phyloP scores from a whole-genome alignment of 1,140 invertebrate genomes.

The Epicauta chinensis region DNA sequence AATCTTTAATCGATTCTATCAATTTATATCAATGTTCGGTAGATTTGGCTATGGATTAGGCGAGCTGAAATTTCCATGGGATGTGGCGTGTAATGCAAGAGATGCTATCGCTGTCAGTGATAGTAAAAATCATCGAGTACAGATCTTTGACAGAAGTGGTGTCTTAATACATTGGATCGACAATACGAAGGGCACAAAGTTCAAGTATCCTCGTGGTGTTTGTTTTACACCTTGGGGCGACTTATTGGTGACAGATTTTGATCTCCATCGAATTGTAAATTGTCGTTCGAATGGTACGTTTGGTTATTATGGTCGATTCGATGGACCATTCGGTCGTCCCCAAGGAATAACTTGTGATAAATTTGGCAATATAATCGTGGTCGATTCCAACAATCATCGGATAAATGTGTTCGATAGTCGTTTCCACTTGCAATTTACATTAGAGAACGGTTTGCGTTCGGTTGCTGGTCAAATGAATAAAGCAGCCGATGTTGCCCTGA shows the following conservation, averaged over 20 bases:
- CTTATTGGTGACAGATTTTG: slow-evolving; percentile 88
- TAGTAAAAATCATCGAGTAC: slow-evolving; percentile 88
- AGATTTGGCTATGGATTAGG: slow-evolving; percentile 77
- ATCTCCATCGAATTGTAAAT: slow-evolving; percentile 82
- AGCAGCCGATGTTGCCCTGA: slow-evolving; percentile 81
- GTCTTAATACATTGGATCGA: slow-evolving; percentile 78
- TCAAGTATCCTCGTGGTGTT: slow-evolving; percentile 87
- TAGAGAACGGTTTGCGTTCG: slow-evolving; percentile 76
- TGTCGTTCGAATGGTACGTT: slow-evolving; percentile 67
- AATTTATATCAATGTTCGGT: slow-evolving; percentile 79
- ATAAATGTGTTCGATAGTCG: slow-evolving; percentile 59
- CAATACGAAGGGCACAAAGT: slow-evolving; percentile 66
- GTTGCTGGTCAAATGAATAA: slow-evolving; percentile 82
- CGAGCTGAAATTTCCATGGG: slow-evolving; percentile 96
- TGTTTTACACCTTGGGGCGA: slow-evolving; percentile 77
- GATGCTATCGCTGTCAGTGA: slow-evolving; percentile 87
- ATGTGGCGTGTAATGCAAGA: slow-evolving; percentile 77
- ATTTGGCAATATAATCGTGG: slow-evolving; percentile 81
- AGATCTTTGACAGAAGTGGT: slow-evolving; percentile 76
- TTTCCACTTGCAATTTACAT: slow-evolving; percentile 62
- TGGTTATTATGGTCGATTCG: slow-evolving; percentile 48
- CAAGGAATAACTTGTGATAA: slow-evolving; percentile 84
- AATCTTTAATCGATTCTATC: slow-evolving; percentile 73
- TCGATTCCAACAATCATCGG: slow-evolving; percentile 86
- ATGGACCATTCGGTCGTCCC: slow-evolving; percentile 76